Evolutionary conservation across 2,888 invertebrate genomes (phyloP).

Genomic region (Rhopalosiphum nymphaeae): DNA sequence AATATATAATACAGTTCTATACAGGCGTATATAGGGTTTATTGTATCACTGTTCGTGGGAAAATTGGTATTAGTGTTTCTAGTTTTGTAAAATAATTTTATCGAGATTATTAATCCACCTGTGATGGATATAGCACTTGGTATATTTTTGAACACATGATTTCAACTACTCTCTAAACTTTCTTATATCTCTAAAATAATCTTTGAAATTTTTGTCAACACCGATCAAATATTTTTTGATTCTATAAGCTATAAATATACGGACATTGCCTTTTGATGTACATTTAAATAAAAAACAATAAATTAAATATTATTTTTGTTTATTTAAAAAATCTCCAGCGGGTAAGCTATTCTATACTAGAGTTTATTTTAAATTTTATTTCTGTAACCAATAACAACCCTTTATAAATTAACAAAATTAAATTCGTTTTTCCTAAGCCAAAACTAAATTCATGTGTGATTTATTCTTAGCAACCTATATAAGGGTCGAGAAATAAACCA

Average conservation of each 20-base stretch:
- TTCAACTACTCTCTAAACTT: neutral
- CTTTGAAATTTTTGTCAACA: neutral
- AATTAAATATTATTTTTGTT: neutral
- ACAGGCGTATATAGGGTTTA: neutral
- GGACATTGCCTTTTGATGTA: neutral
- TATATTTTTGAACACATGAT: neutral
- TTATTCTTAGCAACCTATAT: neutral
- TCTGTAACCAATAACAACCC: neutral
- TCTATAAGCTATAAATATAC: neutral
- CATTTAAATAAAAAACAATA: neutral
- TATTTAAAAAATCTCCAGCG: neutral
- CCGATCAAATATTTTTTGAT: neutral
- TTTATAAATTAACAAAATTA: neutral
- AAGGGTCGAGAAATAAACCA: neutral
- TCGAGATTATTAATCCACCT: neutral
- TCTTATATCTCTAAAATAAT: neutral
- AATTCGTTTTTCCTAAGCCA: neutral
- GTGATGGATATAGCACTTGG: neutral
- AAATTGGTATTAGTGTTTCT: neutral
- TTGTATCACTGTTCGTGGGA: neutral
- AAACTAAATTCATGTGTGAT: neutral
- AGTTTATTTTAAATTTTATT: neutral
- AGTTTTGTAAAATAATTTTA: neutral
- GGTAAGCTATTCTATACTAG: neutral
- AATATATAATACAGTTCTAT: neutral